Percentiles rank a stretch among this genome's conserved stretches.
Conservation (phyloP, 2,797 vertebrate genomes). For the Onychomys torridus region DNA sequence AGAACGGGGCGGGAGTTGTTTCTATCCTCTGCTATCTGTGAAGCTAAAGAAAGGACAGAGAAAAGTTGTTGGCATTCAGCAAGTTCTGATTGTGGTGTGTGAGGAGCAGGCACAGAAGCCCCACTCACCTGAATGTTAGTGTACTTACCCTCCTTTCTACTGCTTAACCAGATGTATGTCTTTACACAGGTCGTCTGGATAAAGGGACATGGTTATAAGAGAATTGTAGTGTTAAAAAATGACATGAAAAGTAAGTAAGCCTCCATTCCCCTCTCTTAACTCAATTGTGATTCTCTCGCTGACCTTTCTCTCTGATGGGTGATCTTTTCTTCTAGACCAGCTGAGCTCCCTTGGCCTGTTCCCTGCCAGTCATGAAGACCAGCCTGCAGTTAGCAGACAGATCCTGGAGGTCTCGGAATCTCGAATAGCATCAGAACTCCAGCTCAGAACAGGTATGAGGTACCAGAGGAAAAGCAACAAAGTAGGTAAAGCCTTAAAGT, state of each 20-base stretch:
- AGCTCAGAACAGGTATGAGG: conserved; percentile 74
- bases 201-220: conserved; percentile 98
- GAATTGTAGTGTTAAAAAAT: conserved; percentile 98
- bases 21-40: background rate
- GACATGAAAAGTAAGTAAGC: conserved; percentile 96
- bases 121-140: conserved; percentile 26
- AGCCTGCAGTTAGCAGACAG: conserved; percentile 68
- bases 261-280: background rate
- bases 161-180: conserved; percentile 69
- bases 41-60: background rate
- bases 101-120: background rate
- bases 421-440: conserved; percentile 73
- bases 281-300: background rate
- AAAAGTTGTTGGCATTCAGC: background rate
- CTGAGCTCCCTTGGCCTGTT: conserved; percentile 85
- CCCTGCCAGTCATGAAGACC: conserved; percentile 81
- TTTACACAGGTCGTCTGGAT: conserved; percentile 96
- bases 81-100: conserved; percentile 25
- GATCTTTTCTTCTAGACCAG: conserved; percentile 82
- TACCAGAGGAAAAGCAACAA: conserved; percentile 53
- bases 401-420: conserved; percentile 74
- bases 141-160: background rate
- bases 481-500: background rate
- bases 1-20: background rate
- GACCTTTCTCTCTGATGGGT: background rate